Evolutionary conservation across 2,888 invertebrate species (phyloP).

Genomic region (Chamaedrilus cognettii): DNA sequence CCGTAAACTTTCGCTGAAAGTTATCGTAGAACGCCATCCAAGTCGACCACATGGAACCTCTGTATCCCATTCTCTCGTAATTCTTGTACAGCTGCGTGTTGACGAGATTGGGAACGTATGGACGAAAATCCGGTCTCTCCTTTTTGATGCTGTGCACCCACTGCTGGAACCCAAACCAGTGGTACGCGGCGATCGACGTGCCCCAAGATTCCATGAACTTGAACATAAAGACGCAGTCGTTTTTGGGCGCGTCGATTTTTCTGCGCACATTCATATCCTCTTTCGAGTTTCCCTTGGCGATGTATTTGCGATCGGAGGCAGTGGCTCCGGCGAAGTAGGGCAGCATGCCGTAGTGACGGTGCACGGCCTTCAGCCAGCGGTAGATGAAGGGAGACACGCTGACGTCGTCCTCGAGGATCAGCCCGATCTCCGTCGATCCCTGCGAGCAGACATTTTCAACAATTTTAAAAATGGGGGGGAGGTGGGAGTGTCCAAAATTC

Average conservation of each 20-base stretch:
- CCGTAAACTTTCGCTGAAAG: conserved; percentile 1
- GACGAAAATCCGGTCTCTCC: conserved; percentile 15
- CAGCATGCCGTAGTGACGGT: no score
- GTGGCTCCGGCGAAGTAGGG: no score
- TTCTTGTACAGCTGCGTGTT: conserved; percentile 24
- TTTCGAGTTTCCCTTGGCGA: no score
- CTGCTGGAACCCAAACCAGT: neutral
- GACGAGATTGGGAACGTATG: conserved; percentile 16
- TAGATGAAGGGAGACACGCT: no score
- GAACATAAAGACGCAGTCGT: neutral
- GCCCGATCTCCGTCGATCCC: no score
- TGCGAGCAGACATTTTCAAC: conserved; percentile 21
- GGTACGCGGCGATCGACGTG: neutral
- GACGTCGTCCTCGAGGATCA: no score
- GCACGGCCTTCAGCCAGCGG: no score
- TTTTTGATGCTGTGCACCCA: neutral
- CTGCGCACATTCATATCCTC: no score
- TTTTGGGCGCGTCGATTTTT: conserved; percentile 3
- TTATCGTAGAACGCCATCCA: conserved; percentile 30
- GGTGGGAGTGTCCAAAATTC: conserved; percentile 28
- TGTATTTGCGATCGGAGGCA: no score
- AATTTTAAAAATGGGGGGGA: conserved; percentile 16
- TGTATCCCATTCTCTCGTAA: conserved; percentile 7
- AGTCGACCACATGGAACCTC: conserved; percentile 31
- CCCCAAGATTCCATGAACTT: neutral